Conservation (phyloP, 2,888 invertebrate genomes). For the Mythimna pallens region DNA sequence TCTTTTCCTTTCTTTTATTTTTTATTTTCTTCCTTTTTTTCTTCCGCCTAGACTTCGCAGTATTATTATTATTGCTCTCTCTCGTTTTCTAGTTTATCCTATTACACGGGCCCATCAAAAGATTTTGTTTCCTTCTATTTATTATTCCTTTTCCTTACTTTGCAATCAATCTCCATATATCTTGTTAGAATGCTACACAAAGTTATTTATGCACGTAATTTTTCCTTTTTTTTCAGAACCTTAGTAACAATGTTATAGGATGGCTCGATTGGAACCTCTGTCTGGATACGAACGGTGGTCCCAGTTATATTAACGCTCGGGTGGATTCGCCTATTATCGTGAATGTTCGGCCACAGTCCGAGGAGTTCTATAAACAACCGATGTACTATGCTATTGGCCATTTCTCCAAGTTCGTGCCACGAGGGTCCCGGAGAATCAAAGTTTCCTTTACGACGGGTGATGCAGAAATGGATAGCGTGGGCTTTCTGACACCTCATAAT, state of each 20-base stretch:
- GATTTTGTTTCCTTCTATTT: not conserved
- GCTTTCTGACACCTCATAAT: constrained; percentile 48
- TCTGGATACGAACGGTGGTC: constrained; percentile 46
- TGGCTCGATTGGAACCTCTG: constrained; percentile 58
- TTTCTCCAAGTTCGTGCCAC: constrained; percentile 92
- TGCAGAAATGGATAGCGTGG: constrained; percentile 25
- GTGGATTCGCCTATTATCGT: constrained; percentile 50
- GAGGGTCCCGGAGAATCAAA: constrained; percentile 41
- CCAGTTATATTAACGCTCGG: constrained; percentile 24
- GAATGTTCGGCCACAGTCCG: constrained; percentile 9
- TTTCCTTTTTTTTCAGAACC: constrained; percentile 7
- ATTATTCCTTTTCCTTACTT: not conserved
- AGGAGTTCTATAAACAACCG: constrained; percentile 92
- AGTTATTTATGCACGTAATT: not conserved
- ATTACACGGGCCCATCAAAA: too few relatives aligned
- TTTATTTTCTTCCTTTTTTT: too few relatives aligned
- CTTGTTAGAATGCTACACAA: not conserved
- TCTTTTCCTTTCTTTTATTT: too few relatives aligned
- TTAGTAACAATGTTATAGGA: constrained; percentile 48
- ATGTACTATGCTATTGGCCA: constrained; percentile 96
- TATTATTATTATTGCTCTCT: too few relatives aligned
- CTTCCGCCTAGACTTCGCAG: too few relatives aligned
- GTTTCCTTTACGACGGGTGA: not conserved
- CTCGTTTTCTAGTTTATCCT: too few relatives aligned
- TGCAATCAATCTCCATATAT: not conserved